Evolutionary conservation across 2,888 invertebrate genomes (phyloP).

Genomic region (Nomada hirtipes): DNA sequence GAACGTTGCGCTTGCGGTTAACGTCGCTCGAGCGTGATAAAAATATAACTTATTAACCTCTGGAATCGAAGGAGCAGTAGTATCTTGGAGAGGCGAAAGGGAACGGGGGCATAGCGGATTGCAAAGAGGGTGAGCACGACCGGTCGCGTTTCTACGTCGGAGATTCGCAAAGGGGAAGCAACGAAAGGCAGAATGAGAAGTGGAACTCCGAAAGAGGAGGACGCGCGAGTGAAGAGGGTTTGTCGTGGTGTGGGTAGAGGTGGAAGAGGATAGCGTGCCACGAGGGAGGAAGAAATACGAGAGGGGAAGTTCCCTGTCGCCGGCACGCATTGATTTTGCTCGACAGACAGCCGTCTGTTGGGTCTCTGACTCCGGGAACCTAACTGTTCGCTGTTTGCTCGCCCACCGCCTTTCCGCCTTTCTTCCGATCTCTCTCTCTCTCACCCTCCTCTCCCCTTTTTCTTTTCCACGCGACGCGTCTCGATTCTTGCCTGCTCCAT

Average conservation of each 20-base stretch:
- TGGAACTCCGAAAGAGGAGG: constrained; percentile 42
- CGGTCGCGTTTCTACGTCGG: constrained; percentile 50
- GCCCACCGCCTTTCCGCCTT: constrained; percentile 38
- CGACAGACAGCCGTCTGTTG: constrained; percentile 82
- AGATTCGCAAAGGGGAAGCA: constrained; percentile 45
- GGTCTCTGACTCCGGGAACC: constrained; percentile 75
- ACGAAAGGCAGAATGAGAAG: constrained; percentile 44
- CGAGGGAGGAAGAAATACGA: constrained; percentile 55
- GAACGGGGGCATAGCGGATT: constrained; percentile 14
- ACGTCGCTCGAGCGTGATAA: constrained; percentile 66
- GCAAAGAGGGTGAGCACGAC: constrained; percentile 30
- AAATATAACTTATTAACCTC: constrained; percentile 78
- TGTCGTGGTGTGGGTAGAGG: constrained; percentile 56
- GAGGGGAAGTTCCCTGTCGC: constrained; percentile 78
- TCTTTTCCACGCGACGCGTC: background rate
- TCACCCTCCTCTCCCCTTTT: background rate
- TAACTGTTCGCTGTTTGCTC: constrained; percentile 70
- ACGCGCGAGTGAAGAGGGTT: constrained; percentile 57
- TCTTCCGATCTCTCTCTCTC: constrained; percentile 14
- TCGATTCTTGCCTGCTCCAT: background rate
- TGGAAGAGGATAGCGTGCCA: constrained; percentile 61
- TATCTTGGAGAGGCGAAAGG: background rate
- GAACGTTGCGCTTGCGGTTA: constrained; percentile 48
- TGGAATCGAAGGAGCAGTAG: constrained; percentile 24
- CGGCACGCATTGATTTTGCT: constrained; percentile 83